A percentile compares a stretch with the other conserved stretches of the same genome.
These are phyloP conservation scores for Laticauda colubrina DNA, from an alignment of 2,113 vertebrate species.

Conservation along the genomic window DNA sequence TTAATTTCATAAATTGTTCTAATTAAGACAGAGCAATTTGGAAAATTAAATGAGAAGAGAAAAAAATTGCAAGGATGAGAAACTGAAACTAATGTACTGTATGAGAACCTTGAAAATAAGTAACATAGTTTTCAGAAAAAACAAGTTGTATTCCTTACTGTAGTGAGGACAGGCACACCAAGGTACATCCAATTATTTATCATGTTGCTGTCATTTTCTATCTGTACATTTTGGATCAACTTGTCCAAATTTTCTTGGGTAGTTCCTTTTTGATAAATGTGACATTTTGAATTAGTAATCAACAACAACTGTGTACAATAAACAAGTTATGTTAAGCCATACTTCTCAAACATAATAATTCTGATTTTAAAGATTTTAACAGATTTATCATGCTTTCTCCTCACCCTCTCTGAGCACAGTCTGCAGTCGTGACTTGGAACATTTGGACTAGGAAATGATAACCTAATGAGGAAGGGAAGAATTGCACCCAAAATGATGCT, in stretches of 20 bases:
- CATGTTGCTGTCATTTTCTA: constrained; percentile 86
- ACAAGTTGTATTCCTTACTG: constrained; percentile 56
- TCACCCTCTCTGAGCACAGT: background rate
- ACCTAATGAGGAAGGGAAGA: background rate
- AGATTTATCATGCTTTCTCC: background rate
- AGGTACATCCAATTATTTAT: constrained; percentile 94
- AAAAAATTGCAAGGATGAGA: background rate
- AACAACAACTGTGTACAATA: background rate
- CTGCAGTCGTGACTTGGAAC: background rate
- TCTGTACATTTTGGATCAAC: constrained; percentile 93
- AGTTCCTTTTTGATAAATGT: constrained; percentile 76
- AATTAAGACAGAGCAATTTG: background rate
- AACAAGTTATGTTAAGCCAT: background rate
- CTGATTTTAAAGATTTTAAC: background rate
- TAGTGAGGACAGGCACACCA: constrained; percentile 83
- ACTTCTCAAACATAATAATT: background rate
- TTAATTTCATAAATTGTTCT: background rate
- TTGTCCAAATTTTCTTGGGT: constrained; percentile 94
- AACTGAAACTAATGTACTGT: background rate
- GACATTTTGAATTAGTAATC: constrained; percentile 20
- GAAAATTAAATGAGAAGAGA: background rate
- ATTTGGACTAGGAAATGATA: background rate
- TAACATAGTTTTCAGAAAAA: background rate
- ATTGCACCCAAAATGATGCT: background rate
- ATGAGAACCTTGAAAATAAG: constrained; percentile 1